Base-by-base conservation (phyloP, 2,113 vertebrate genomes). In the Empidonax traillii region DNA sequence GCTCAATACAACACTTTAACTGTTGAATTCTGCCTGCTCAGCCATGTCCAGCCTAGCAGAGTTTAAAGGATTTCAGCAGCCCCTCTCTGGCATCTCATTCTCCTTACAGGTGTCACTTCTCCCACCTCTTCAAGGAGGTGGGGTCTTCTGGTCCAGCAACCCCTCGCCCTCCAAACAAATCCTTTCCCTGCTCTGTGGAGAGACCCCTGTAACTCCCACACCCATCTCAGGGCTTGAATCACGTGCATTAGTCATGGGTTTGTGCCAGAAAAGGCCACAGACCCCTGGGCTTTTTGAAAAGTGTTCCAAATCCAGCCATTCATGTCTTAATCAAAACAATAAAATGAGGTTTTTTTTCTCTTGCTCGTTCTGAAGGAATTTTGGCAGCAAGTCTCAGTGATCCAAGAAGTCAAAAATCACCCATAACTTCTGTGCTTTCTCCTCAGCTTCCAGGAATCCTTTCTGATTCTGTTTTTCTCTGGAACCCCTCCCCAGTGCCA, bases 11-110 rank as follows among this genome's bases (percentile, higher is more conserved):
- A 47, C 1, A 4, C 3, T 39, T 0, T 14, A 74, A 17, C 10
- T 43, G 30, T 20, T 82, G 31, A 71, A 17, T 85, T 90, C 41
- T 52, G 37, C 23, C 27, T 0, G 0, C 46, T 61, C 39, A 56
- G 30, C 20, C 0, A 0, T 46, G 44, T 8, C 8, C 27, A 31
- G 4, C 25, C 31, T 41, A 7, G 52, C 13, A 23, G 0, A n/a
- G 4, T 23, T n/a, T 14, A 23, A 68, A 79, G 55, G 39, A 49
- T 55, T 80, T 56, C 65, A 74, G 27, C 63, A 59, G 14, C 33
- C 28, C 9, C 25, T 73, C 39, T 67, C 72, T 51, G 66, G 14
- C 12, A 4, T 56, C 49, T 30, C 39, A 25, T 0, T 27, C 62
- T 73, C 24, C 55, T 83, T 25, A 6, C 9, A 63, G 19, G 37